Evolutionary conservation across 2,113 vertebrate genomes (phyloP).

Genomic region (Indicator maculatus): DNA sequence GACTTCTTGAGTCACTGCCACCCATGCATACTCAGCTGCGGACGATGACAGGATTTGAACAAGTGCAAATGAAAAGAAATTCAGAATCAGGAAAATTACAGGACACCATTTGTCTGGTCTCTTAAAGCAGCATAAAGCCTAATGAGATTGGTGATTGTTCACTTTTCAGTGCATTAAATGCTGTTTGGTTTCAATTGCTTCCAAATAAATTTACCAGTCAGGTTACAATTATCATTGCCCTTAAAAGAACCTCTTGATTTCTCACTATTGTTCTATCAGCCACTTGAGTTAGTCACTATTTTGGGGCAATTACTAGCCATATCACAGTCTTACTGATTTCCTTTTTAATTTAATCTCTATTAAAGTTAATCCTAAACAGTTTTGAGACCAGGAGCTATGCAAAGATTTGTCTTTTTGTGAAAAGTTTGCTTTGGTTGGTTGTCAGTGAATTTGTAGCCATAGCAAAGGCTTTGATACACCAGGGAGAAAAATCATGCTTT

Average conservation of each 20-base stretch:
- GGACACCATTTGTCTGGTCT: background rate
- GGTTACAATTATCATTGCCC: background rate
- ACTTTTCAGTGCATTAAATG: background rate
- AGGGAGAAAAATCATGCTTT: slow-evolving; percentile 61
- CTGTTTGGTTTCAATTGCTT: background rate
- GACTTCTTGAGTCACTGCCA: rapidly evolving
- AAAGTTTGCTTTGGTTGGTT: slow-evolving; percentile 56
- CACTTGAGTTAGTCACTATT: background rate
- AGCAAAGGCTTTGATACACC: slow-evolving; percentile 61
- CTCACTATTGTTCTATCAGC: background rate
- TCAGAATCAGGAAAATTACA: background rate
- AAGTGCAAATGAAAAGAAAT: background rate
- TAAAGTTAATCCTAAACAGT: slow-evolving; percentile 31
- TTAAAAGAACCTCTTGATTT: slow-evolving; percentile 21
- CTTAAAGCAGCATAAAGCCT: background rate
- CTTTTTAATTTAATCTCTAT: slow-evolving; percentile 5
- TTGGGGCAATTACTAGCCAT: background rate
- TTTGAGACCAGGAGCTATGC: slow-evolving; percentile 8
- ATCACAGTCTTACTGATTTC: background rate
- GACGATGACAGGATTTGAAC: background rate
- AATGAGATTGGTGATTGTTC: background rate
- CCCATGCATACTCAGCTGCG: rapidly evolving
- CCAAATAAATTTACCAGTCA: background rate
- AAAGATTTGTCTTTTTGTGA: slow-evolving; percentile 41
- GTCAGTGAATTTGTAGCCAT: slow-evolving; percentile 57